These are phyloP conservation scores for Plagodis pulveraria DNA, from an alignment of 2,888 invertebrate species.

Conservation along the genomic window DNA sequence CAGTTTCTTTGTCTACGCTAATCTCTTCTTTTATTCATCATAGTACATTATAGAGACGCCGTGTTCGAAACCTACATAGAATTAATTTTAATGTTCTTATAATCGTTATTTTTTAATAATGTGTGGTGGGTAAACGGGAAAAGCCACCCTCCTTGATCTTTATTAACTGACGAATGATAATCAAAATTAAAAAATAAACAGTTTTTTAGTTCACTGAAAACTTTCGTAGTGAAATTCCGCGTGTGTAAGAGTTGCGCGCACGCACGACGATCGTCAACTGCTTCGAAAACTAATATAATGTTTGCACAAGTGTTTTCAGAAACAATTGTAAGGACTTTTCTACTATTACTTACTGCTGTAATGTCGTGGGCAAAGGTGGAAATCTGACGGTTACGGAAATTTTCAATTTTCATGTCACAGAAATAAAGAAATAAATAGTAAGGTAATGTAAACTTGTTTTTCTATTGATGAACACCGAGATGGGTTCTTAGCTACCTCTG, in stretches of 20 bases:
- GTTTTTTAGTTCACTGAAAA: conserved; percentile 26
- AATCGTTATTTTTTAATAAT: too few species aligned
- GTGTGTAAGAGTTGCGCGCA: conserved; percentile 46
- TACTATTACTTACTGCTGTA: conserved; percentile 76
- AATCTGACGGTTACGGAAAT: conserved; percentile 1
- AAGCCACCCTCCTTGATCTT: too few species aligned
- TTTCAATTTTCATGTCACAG: background rate
- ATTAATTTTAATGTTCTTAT: too few species aligned
- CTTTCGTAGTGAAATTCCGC: conserved; percentile 19
- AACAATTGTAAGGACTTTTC: conserved; percentile 82
- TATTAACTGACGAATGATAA: background rate
- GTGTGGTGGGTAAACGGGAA: too few species aligned
- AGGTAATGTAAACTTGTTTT: too few species aligned
- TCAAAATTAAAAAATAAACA: background rate
- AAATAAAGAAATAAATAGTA: background rate
- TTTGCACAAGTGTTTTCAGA: conserved; percentile 82
- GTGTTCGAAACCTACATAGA: too few species aligned
- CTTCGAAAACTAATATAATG: conserved; percentile 67
- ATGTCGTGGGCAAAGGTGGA: conserved; percentile 57
- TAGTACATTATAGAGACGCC: too few species aligned
- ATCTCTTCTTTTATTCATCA: too few species aligned
- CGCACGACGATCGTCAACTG: conserved; percentile 56
- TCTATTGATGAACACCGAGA: too few species aligned
- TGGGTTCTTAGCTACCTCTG: too few species aligned
- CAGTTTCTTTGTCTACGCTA: too few species aligned